A percentile compares a stretch with the other conserved stretches of the same genome.
phyloP scores from a whole-genome alignment of 2,888 invertebrate genomes.

The Acanthosepion esculentum region DNA sequence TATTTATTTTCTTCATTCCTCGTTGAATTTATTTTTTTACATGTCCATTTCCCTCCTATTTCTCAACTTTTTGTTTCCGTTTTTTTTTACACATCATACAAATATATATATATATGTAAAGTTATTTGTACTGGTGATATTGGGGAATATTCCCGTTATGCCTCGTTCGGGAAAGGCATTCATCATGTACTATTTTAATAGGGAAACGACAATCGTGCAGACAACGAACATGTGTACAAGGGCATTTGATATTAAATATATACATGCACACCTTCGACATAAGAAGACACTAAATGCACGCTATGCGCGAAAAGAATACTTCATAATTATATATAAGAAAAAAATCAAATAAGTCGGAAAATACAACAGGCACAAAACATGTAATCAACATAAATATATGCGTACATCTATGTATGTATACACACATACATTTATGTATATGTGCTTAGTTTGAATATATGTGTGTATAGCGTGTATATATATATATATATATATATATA shows the following conservation, averaged over 20 bases:
- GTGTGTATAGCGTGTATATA: too few relatives aligned
- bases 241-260: background rate
- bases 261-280: background rate
- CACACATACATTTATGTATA: background rate
- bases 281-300: background rate
- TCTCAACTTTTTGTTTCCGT: too few relatives aligned
- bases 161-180: background rate
- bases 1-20: background rate
- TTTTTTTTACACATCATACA: background rate
- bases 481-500: background rate
- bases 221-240: background rate
- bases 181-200: background rate
- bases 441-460: background rate
- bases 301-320: background rate
- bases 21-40: background rate
- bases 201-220: constrained; percentile 8
- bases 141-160: background rate
- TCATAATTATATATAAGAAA: background rate
- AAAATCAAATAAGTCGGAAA: background rate
- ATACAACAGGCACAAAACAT: background rate
- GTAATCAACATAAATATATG: background rate
- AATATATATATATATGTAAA: too few relatives aligned
- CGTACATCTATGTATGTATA: background rate
- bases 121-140: background rate
- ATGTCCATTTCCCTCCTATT: background rate